A percentile compares a stretch with the other conserved stretches of the same genome.
Evolutionary conservation across 1,140 invertebrate genomes (phyloP).

Genomic region (Tetraneura akinire): DNA sequence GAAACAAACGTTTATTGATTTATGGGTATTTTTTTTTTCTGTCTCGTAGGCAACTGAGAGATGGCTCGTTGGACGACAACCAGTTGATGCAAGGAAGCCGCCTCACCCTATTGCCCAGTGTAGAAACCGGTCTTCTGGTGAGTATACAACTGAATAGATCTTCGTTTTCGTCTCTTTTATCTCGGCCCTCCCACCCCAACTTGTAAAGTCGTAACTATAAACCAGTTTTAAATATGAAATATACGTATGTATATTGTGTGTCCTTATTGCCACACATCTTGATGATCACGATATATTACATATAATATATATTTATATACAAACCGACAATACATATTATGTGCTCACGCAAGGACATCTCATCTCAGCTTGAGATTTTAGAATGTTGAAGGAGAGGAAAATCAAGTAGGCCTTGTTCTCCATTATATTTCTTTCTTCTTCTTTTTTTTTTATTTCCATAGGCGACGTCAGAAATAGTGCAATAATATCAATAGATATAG

Average conservation of each 20-base stretch:
- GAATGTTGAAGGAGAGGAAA: slow-evolving; percentile 19
- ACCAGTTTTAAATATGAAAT: slow-evolving; percentile 37
- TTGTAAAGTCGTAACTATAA: background rate
- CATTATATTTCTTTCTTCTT: no score
- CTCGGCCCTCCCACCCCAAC: slow-evolving; percentile 10
- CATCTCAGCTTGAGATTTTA: slow-evolving; percentile 37
- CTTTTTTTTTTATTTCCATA: background rate
- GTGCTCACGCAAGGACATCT: slow-evolving; percentile 29
- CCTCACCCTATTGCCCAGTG: slow-evolving; percentile 85
- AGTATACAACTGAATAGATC: slow-evolving; percentile 61
- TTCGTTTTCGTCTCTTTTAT: slow-evolving; percentile 42
- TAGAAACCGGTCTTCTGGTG: slow-evolving; percentile 92
- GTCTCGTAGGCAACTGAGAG: slow-evolving; percentile 79
- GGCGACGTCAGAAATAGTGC: background rate
- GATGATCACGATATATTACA: slow-evolving; percentile 40
- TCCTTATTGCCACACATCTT: slow-evolving; percentile 43
- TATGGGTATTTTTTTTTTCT: slow-evolving; percentile 51
- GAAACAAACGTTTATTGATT: slow-evolving; percentile 34
- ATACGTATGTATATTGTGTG: slow-evolving; percentile 25
- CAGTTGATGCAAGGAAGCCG: slow-evolving; percentile 82
- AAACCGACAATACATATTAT: background rate
- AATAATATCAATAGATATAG: background rate
- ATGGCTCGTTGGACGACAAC: slow-evolving; percentile 84
- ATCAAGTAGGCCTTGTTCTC: slow-evolving; percentile 43
- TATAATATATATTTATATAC: slow-evolving; percentile 18